Evolutionary conservation across 2,888 invertebrate genomes (phyloP), one percentile per base, ranked within the genome.

Genomic region (Carpatolechia fugitivella): DNA sequence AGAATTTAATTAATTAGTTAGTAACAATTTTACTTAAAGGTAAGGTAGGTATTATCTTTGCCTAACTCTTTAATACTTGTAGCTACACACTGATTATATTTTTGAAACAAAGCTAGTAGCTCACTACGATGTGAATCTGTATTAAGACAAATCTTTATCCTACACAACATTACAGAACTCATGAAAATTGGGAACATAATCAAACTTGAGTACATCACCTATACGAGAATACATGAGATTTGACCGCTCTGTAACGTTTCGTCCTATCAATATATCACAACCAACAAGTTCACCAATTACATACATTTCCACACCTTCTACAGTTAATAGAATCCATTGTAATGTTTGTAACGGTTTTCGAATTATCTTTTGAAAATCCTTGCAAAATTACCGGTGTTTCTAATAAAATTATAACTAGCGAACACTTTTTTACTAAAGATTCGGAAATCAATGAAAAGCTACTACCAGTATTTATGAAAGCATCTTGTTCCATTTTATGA

Each of bases 151-250:
- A n/a, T 59, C 49, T 5, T 30, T 40, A 7, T 24, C 24, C 3
- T 6, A 3, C 24, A 62, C 31, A 10, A 1, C 40, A 35, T 35
- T 47, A 44, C 59, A 57, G 46, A 52, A 51, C 29, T 57, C 55
- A 3, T 35, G 48, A 40, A 56, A 54, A 3, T 35, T 36, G 4
- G 29, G 20, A 4, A 50, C 57, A 54, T 59, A 57, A 16, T 59
- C 35, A 29, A 63, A 65, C 29, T 41, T 53, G 1, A 65, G 52
- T 14, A 31, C 13, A 14, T 62, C 36, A 2, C 62, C 65, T 35
- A 63, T 38, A 10, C 61, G 56, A 10, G 55, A 53, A 47, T 65
- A 63, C 50, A 65, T 61, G 16, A 65, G 33, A 49, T 59, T 56
- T 1, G 54, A 1, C 1, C 56, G 54, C 51, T 59, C 60, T 1